These are phyloP conservation scores for Coreius guichenoti DNA, from an alignment of 2,797 vertebrate genomes.

Conservation along the genomic window DNA sequence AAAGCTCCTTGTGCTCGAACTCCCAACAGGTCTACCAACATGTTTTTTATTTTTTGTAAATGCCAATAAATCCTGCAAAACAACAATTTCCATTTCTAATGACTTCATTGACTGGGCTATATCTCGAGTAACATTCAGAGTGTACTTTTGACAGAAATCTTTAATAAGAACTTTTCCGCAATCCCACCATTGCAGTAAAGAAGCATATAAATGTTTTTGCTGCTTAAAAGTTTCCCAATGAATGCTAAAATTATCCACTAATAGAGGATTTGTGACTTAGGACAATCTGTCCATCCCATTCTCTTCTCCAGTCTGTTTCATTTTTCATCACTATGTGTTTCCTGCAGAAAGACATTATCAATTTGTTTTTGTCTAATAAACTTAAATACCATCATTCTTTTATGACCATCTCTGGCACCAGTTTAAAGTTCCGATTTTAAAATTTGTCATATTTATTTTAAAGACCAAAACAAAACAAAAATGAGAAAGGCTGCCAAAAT, in stretches of 20 bases:
- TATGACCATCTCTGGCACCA: background rate
- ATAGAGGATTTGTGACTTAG: too few relatives aligned
- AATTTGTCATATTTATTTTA: background rate
- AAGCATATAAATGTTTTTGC: too few relatives aligned
- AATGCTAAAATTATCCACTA: too few relatives aligned
- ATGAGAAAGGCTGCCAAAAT: background rate
- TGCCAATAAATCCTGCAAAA: background rate
- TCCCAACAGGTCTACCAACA: too few relatives aligned
- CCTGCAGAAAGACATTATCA: background rate
- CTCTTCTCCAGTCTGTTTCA: too few relatives aligned
- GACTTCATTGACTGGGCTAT: background rate
- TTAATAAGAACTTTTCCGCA: too few relatives aligned
- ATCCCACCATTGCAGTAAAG: too few relatives aligned
- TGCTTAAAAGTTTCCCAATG: too few relatives aligned
- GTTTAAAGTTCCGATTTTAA: background rate
- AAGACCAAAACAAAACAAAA: background rate
- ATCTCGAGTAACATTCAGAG: background rate
- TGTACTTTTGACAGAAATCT: background rate
- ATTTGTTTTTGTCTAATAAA: background rate
- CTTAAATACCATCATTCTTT: background rate
- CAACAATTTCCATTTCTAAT: background rate
- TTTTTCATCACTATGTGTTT: background rate
- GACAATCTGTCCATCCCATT: too few relatives aligned
- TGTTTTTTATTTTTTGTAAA: conserved; percentile 59
- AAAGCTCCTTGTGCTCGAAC: too few relatives aligned